Percentiles rank a stretch among this genome's conserved stretches.
Evolutionary conservation across 2,888 invertebrate genomes (phyloP).

Genomic region (Danaus chrysippus): DNA sequence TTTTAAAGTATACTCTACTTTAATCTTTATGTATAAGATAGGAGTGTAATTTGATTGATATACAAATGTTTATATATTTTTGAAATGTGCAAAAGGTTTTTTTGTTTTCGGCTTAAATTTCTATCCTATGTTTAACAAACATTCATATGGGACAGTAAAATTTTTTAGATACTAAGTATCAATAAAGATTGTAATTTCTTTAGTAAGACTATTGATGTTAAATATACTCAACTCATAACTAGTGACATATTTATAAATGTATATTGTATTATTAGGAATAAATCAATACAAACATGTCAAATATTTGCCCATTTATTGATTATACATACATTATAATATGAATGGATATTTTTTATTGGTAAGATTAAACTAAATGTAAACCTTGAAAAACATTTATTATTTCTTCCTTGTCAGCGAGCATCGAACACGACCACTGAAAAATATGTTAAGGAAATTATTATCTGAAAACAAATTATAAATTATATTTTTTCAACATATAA

Average conservation of each 20-base stretch:
- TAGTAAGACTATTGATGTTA: background rate
- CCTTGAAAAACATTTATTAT: conserved; percentile 29
- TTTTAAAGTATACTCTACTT: no score
- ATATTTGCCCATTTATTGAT: conserved; percentile 52
- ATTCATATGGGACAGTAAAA: background rate
- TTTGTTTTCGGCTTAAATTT: conserved; percentile 1
- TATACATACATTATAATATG: conserved; percentile 41
- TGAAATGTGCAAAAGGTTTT: background rate
- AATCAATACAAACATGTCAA: conserved; percentile 41
- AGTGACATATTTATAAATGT: conserved; percentile 17
- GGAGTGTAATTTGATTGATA: no score
- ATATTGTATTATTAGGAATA: conserved; percentile 19
- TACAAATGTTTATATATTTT: no score
- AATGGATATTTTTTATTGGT: conserved; percentile 48
- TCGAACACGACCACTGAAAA: conserved; percentile 91
- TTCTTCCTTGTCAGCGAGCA: conserved; percentile 78
- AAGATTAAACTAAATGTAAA: conserved; percentile 47
- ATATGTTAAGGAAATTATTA: conserved; percentile 66
- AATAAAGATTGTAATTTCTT: background rate
- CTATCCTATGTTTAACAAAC: background rate
- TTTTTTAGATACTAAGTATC: conserved; percentile 5
- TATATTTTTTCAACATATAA: background rate
- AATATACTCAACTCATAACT: background rate
- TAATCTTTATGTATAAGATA: no score
- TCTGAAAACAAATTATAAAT: background rate